phyloP scores from a whole-genome alignment of 2,888 invertebrate genomes.

The Nephrocerus scutellatus region DNA sequence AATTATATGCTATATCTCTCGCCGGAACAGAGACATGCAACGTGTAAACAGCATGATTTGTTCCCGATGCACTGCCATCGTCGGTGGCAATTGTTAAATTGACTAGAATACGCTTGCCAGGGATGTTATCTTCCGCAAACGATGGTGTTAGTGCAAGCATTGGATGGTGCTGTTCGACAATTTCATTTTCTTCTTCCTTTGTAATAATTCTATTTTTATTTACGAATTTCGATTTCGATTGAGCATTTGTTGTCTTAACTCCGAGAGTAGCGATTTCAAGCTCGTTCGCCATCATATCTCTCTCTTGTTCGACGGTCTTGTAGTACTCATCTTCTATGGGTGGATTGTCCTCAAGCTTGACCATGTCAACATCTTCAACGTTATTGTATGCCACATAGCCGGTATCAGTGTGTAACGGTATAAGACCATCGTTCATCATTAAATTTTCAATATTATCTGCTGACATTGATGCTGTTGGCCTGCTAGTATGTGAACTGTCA shows the following conservation, averaged over 20 bases:
- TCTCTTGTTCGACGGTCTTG: conserved; percentile 28
- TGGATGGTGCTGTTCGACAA: conserved; percentile 23
- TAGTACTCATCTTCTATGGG: conserved; percentile 37
- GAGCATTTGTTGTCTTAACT: conserved; percentile 12
- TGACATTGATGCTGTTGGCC: conserved; percentile 16
- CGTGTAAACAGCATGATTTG: conserved; percentile 66
- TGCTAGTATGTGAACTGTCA: conserved; percentile 1
- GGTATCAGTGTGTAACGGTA: conserved; percentile 21
- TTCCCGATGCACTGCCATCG: conserved; percentile 49
- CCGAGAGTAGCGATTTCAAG: conserved; percentile 10
- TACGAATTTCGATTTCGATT: conserved; percentile 12
- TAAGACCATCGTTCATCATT: conserved; percentile 40
- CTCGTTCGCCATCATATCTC: neutral
- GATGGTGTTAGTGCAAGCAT: neutral
- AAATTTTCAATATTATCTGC: conserved; percentile 33
- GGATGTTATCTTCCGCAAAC: no score
- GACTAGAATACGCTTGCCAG: conserved; percentile 60
- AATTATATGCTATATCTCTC: conserved; percentile 31
- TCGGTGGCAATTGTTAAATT: conserved; percentile 77
- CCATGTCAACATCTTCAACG: conserved; percentile 40
- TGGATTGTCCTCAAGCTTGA: conserved; percentile 36
- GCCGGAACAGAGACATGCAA: conserved; percentile 75
- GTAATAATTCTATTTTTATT: conserved; percentile 12
- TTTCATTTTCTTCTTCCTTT: conserved; percentile 27
- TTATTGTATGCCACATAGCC: conserved; percentile 16